Evolutionary conservation across 2,797 vertebrate species (phyloP).

Genomic region (Aphelocoma californica): DNA sequence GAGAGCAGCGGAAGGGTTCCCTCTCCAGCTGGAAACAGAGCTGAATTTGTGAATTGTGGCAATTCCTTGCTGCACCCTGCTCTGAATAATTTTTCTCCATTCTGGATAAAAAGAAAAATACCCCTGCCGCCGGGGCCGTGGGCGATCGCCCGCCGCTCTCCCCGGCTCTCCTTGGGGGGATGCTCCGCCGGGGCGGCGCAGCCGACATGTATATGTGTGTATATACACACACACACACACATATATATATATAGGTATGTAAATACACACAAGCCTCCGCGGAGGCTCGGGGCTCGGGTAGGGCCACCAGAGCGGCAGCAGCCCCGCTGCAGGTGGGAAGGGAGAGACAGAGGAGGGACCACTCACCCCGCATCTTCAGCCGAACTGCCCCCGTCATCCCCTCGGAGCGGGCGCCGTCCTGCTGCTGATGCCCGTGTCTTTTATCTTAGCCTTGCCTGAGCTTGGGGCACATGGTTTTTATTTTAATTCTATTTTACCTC

Average conservation of each 20-base stretch:
- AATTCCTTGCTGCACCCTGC: background rate
- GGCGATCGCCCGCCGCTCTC: accelerated
- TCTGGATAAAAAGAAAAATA: background rate
- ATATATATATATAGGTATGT: no score
- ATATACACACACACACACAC: no score
- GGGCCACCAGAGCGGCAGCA: background rate
- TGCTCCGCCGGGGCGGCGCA: accelerated
- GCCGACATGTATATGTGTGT: background rate
- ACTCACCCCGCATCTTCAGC: no score
- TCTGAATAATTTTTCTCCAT: background rate
- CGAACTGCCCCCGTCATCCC: background rate
- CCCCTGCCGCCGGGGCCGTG: accelerated
- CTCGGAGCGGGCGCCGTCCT: accelerated
- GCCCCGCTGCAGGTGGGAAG: background rate
- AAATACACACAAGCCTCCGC: no score
- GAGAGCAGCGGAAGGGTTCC: background rate
- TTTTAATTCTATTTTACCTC: no score
- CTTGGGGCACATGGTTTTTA: no score
- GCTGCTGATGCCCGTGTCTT: background rate
- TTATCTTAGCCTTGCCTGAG: no score
- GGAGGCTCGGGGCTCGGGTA: background rate
- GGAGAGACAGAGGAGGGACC: background rate
- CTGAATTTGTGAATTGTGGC: background rate
- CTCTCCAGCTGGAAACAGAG: background rate
- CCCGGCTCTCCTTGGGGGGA: no score